Percentiles rank a stretch among this genome's conserved stretches.
These are phyloP conservation scores for Megalops cyprinoides DNA, from an alignment of 2,797 vertebrate genomes.

Conservation along the genomic window DNA sequence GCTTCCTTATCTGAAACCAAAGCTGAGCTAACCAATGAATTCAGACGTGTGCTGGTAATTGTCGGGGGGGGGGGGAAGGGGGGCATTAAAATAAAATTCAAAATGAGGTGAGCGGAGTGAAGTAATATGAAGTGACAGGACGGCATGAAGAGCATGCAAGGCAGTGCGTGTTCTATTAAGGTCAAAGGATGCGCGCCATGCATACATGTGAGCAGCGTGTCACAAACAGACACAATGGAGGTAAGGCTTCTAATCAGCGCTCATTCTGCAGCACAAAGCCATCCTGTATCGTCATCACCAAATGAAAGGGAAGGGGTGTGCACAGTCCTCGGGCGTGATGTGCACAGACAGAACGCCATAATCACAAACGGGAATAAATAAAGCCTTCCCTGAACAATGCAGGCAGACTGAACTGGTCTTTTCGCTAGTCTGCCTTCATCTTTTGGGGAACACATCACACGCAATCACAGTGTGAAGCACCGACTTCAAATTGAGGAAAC, in stretches of 20 bases:
- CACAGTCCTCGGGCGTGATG: not conserved
- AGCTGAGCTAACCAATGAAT: slow-evolving; percentile 31
- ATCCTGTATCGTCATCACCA: slow-evolving; percentile 1
- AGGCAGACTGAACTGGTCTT: slow-evolving; percentile 11
- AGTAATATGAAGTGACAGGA: not conserved
- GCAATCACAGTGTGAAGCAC: slow-evolving; percentile 4
- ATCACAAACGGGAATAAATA: not conserved
- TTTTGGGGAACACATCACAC: slow-evolving; percentile 17
- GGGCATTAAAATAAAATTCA: not conserved
- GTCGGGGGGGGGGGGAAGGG: not conserved
- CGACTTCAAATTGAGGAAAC: not conserved
- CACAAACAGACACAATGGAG: slow-evolving; percentile 25
- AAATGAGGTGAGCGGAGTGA: not conserved
- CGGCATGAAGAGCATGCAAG: not conserved
- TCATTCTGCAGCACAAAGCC: slow-evolving; percentile 39
- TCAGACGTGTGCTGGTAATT: not conserved
- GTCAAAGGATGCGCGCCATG: slow-evolving; percentile 4
- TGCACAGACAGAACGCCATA: not conserved
- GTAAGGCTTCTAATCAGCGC: slow-evolving; percentile 40
- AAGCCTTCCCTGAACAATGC: slow-evolving; percentile 15
- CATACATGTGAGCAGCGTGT: not conserved
- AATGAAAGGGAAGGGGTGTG: not conserved
- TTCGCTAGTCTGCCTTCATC: slow-evolving; percentile 14
- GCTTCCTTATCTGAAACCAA: not conserved
- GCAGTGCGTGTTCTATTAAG: not conserved